Evolutionary conservation across 1,140 invertebrate genomes (phyloP).

Genomic region (Drosophila yakuba): DNA sequence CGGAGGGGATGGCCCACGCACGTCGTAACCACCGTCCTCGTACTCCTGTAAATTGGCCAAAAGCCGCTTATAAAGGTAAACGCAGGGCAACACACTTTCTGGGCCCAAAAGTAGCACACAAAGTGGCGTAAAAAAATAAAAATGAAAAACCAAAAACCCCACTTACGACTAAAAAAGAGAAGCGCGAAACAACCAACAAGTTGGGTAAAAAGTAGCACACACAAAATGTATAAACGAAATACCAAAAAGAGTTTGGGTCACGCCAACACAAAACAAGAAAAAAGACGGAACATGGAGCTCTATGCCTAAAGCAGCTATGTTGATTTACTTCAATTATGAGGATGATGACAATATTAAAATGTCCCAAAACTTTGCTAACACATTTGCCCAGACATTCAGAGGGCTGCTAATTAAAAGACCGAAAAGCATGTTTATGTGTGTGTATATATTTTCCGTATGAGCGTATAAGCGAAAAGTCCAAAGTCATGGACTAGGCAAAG

Average conservation of each 20-base stretch:
- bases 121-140: slow-evolving; percentile 50
- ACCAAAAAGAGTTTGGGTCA: slow-evolving; percentile 47
- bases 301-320: slow-evolving; percentile 36
- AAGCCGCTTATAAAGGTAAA: slow-evolving; percentile 82
- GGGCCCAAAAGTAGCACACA: slow-evolving; percentile 74
- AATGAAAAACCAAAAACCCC: slow-evolving; percentile 24
- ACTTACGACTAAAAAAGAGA: slow-evolving; percentile 6
- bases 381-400: slow-evolving; percentile 22
- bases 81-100: slow-evolving; percentile 71
- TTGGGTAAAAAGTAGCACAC: slow-evolving; percentile 75
- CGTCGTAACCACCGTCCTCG: slow-evolving; percentile 12
- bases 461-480: slow-evolving; percentile 70
- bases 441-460: slow-evolving; percentile 20
- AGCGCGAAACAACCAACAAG: slow-evolving; percentile 48
- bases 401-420: slow-evolving; percentile 73
- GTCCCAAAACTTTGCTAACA: slow-evolving; percentile 49
- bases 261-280: slow-evolving; percentile 33
- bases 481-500: slow-evolving; percentile 56
- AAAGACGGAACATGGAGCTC: not conserved
- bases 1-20: slow-evolving; percentile 10
- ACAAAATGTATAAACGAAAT: slow-evolving; percentile 48
- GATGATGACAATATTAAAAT: slow-evolving; percentile 78
- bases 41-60: slow-evolving; percentile 69
- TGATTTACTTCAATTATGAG: slow-evolving; percentile 77
- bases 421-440: slow-evolving; percentile 26